A percentile compares a stretch with the other conserved stretches of the same genome.
Conservation (phyloP, 2,113 vertebrate genomes). For the Epinephelus cyanopodus region DNA sequence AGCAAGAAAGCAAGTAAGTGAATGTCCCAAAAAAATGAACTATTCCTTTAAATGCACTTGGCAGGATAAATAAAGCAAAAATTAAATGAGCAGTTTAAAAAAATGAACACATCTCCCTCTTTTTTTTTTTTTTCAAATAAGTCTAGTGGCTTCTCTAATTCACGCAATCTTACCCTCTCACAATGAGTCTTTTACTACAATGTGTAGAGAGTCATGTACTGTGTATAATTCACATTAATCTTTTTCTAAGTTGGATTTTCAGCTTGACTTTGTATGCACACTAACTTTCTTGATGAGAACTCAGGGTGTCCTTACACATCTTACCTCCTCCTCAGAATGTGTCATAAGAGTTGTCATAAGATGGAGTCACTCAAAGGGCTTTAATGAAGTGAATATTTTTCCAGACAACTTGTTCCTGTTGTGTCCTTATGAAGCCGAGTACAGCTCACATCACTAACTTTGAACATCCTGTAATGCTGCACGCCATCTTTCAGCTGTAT, state of each 20-base stretch:
- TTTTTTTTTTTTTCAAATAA: constrained; percentile 13
- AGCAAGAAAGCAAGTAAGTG: not conserved
- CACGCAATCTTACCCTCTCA: constrained; percentile 25
- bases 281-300: constrained; percentile 40
- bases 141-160: constrained; percentile 18
- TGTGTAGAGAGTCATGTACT: constrained; percentile 32
- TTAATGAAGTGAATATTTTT: constrained; percentile 55
- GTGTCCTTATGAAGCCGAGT: constrained; percentile 35
- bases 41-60: not conserved
- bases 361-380: constrained; percentile 45
- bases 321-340: constrained; percentile 25
- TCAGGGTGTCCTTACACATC: constrained; percentile 40
- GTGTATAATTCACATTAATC: constrained; percentile 64
- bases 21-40: not conserved
- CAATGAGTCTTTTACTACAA: constrained; percentile 28
- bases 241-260: constrained; percentile 59
- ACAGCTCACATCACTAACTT: constrained; percentile 43
- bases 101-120: not conserved
- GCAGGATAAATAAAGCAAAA: not conserved
- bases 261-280: constrained; percentile 38
- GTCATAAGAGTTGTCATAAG: constrained; percentile 18
- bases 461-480: constrained; percentile 37
- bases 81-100: not conserved
- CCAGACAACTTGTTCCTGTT: constrained; percentile 51
- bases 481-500: constrained; percentile 42